Evolutionary conservation across 2,113 vertebrate species (phyloP).

Genomic region (Salvelinus fontinalis): DNA sequence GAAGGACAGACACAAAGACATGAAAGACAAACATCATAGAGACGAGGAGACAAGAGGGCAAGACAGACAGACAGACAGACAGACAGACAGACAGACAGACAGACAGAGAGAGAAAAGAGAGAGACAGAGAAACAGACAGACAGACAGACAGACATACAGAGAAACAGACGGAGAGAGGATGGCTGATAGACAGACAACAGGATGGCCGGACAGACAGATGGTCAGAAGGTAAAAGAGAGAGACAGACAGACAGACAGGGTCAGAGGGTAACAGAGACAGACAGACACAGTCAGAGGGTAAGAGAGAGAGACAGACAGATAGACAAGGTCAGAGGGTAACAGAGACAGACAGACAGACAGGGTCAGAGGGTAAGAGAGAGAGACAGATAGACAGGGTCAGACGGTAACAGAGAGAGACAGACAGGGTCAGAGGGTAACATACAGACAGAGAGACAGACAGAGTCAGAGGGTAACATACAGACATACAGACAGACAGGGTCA

Average conservation of each 20-base stretch:
- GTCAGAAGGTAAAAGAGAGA: neutral
- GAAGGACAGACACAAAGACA: constrained; percentile 30
- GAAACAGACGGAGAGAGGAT: neutral
- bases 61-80: neutral
- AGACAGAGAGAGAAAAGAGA: neutral
- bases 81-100: neutral
- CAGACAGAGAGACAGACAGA: too few species aligned
- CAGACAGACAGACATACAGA: neutral
- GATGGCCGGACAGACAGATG: too few species aligned
- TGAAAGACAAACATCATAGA: constrained; percentile 20
- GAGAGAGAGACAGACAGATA: too few species aligned
- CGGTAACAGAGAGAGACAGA: neutral
- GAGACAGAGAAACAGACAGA: neutral
- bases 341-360: too few species aligned
- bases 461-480: too few species aligned
- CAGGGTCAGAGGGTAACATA: too few species aligned
- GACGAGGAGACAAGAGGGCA: constrained; percentile 45
- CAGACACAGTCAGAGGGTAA: too few species aligned
- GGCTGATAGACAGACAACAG: too few species aligned
- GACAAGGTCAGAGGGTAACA: too few species aligned
- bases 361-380: too few species aligned
- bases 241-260: neutral
- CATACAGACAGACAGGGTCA: too few species aligned
- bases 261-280: neutral
- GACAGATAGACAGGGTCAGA: too few species aligned